Percentiles rank a stretch among this genome's conserved stretches.
Conservation (phyloP, 2,888 invertebrate genomes). For the Lycocerus yunnanus region DNA sequence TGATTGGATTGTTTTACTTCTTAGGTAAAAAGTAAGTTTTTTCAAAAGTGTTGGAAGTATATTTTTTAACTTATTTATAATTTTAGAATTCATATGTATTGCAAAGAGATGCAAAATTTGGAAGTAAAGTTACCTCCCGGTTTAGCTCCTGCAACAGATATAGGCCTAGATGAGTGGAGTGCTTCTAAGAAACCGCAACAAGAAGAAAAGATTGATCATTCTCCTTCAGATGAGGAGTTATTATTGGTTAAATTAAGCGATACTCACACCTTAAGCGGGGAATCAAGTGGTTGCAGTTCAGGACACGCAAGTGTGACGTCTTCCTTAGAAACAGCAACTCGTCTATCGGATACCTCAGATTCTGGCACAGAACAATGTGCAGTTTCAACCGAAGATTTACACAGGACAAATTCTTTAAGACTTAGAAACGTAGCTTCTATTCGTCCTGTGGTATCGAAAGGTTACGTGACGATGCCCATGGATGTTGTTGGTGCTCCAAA, state of each 20-base stretch:
- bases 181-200: slow-evolving; percentile 49
- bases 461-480: slow-evolving; percentile 41
- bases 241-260: slow-evolving; percentile 43
- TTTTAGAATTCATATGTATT: slow-evolving; percentile 23
- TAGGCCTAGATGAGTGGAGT: slow-evolving; percentile 37
- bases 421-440: slow-evolving; percentile 40
- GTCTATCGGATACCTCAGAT: slow-evolving; percentile 57
- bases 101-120: slow-evolving; percentile 64
- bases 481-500: slow-evolving; percentile 13
- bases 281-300: slow-evolving; percentile 63
- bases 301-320: slow-evolving; percentile 63
- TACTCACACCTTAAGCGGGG: slow-evolving; percentile 47
- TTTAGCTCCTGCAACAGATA: slow-evolving; percentile 51
- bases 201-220: slow-evolving; percentile 38
- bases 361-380: slow-evolving; percentile 55
- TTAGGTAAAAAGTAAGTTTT: background rate
- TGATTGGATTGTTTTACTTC: background rate
- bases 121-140: slow-evolving; percentile 71
- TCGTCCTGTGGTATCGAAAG: slow-evolving; percentile 34
- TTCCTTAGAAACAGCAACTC: slow-evolving; percentile 59
- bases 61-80: background rate
- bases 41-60: background rate
- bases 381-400: slow-evolving; percentile 39
- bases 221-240: slow-evolving; percentile 45
- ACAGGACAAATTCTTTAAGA: slow-evolving; percentile 42